Evolutionary conservation across 2,113 vertebrate species (phyloP), one percentile per base, ranked within the genome.

Genomic region (Hemichromis elongatus): DNA sequence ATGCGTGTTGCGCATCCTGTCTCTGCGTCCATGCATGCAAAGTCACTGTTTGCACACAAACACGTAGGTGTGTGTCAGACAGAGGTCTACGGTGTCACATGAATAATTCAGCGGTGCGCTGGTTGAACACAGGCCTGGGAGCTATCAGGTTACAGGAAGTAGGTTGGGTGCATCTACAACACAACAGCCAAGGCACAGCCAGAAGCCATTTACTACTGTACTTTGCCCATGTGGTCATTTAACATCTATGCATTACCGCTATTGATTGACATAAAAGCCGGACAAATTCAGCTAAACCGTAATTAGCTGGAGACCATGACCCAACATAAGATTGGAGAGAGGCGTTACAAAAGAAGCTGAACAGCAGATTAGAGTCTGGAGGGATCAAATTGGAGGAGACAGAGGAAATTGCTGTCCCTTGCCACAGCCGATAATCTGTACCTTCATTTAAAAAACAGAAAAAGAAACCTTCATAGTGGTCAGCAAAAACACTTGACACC

Each of bases 81-180:
- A 37, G 83, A 83, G 89, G 90, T 89, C 87, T 84, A 18, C 6
- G 4, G 52, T 90, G 91, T 91, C 84, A 57, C 82, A 92, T 95
- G 89, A 95, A 95, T 95, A 91, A 95, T 94, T 94, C 82, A 94
- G 75, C 40, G 3, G 30, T 2, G 73, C 5, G 40, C 79, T 18
- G 78, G 61, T 82, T 82, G 85, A 89, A 91, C 88, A 86, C 88
- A 57, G 73, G 50, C 75, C 85, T 5, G 21, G 33, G 52, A 63
- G 85, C 47, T 59, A 88, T 95, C 92, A 9, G 80, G 83, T 95
- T 94, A 94, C 93, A 94, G 94, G 94, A 95, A 94, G 92, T 84
- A 47, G 73, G 77, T 57, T 53, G 77, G 79, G n/a, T 77, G 56
- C 85, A 42, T 81, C 79, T 79, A 84, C 84, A 63, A 7, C 87